Evolutionary conservation across 1,140 invertebrate species (phyloP), one percentile per base, ranked within the genome.

Genomic region (Hylyphantes graminicola): DNA sequence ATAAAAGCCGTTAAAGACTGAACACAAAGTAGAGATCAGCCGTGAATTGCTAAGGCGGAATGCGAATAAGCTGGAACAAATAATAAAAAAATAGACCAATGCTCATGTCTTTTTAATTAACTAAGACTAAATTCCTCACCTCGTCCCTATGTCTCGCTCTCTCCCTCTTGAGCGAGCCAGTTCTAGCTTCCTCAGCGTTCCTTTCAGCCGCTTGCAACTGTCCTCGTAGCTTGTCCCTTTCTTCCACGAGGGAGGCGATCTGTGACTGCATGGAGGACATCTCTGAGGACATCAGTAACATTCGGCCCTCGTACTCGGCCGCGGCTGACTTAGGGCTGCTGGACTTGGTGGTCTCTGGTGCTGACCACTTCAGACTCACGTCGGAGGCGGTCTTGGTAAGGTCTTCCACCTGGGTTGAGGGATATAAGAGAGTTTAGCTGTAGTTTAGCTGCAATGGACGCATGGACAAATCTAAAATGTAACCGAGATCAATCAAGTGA

Each of bases 171-270:
- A 85, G 21, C 0, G 85, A 81, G 3, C 85, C 78, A 0, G 85
- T 81, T 55, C 67, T 75, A 21, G 84, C 48, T 12, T 86, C 73
- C n/a, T 86, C 72, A 0, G 75, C 72, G 7, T 83, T 77, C 19
- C 64, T 74, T 59, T 80, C 78, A 0, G 95, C 94, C 17, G 93
- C 93, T 87, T 97, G 95, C 51, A 97, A 88, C 93, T 98, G 96
- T 88, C 97, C 95, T 86, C 96, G 95, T 87, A 96, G 97, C 51
- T 94, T 94, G 88, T 98, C 96, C 61, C 95, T 92, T 90, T 98
- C 96, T 80, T 94, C 91, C 88, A 96, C 95, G 88, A 98, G 96
- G 87, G 94, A 92, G 89, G 90, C 90, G 85, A 94, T 91, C 90
- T 96, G 94, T 81, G 93, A 93, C 89, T 97, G 95, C 86, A 97